Evolutionary conservation across 2,888 invertebrate species (phyloP), one percentile per base, ranked within the genome.

Genomic region (Amphipoea oculea): DNA sequence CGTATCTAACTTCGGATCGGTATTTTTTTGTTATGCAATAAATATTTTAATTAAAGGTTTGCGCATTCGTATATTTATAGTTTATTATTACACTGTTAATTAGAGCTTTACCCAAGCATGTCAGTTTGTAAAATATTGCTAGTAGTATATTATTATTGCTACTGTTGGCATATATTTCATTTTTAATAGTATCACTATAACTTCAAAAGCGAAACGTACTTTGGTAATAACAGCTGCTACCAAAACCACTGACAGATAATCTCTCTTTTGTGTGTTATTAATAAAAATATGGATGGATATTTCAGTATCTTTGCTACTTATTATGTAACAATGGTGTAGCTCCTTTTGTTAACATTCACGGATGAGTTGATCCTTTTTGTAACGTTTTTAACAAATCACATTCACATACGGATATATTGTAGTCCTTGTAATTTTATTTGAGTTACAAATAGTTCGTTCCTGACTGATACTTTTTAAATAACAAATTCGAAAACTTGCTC

Each of bases 221-320:
- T 82, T 76, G 69, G 86, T 89, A 90, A 93, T 91, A 92, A 94
- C 96, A 96, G 96, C 96, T 96, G 96, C 95, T 91, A 89, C 90
- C 90, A 88, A 91, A 94, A 94, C 95, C 94, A 93, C 94, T 90
- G 92, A 92, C 92, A 95, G 95, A 95, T 97, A 96, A 97, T 96
- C 96, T 96, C 93, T 93, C 95, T 91, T 94, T 97, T 97, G 96
- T 96, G 94, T 90, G 92, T 94, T 96, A 97, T 97, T 97, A 96
- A 96, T 96, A 97, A 97, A 96, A 96, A 97, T 96, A 96, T 96
- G 95, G 92, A 90, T 94, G 93, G 92, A 95, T 95, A 95, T 94
- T 94, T 92, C 93, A 86, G 88, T 94, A 95, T 95, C 95, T 95
- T 91, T 93, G 93, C 92, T 94, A 93, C 93, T 94, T 94, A 93